Evolutionary conservation across 1,140 invertebrate genomes (phyloP).

Genomic region (Eubasilissa regina): DNA sequence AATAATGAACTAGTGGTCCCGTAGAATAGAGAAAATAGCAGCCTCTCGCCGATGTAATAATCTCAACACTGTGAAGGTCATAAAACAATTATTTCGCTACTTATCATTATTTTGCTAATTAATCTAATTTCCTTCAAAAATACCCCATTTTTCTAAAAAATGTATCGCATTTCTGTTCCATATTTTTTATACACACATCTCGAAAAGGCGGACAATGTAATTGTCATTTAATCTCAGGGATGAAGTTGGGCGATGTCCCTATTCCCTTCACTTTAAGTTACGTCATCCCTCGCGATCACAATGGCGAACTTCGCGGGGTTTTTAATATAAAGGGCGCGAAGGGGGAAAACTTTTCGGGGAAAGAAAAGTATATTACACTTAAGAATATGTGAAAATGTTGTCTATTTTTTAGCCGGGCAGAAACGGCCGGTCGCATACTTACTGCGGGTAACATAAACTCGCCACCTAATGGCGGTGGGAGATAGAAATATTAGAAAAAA

Average conservation of each 20-base stretch:
- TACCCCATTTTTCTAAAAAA: too few species aligned
- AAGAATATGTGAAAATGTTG: not conserved
- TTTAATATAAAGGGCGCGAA: constrained; percentile 6
- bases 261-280: not conserved
- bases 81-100: too few species aligned
- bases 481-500: not conserved
- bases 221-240: constrained; percentile 9
- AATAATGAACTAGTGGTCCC: too few species aligned
- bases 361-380: too few species aligned
- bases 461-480: not conserved
- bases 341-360: not conserved
- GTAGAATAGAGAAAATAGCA: too few species aligned
- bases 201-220: not conserved
- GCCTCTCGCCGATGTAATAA: too few species aligned
- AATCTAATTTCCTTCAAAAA: too few species aligned
- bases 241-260: not conserved
- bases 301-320: not conserved
- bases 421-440: not conserved
- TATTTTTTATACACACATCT: too few species aligned
- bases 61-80: too few species aligned
- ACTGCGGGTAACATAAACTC: not conserved
- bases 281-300: not conserved
- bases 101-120: too few species aligned
- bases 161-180: too few species aligned
- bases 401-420: not conserved